Conservation (phyloP, 2,113 vertebrate species). For the Bujurquina vittata region DNA sequence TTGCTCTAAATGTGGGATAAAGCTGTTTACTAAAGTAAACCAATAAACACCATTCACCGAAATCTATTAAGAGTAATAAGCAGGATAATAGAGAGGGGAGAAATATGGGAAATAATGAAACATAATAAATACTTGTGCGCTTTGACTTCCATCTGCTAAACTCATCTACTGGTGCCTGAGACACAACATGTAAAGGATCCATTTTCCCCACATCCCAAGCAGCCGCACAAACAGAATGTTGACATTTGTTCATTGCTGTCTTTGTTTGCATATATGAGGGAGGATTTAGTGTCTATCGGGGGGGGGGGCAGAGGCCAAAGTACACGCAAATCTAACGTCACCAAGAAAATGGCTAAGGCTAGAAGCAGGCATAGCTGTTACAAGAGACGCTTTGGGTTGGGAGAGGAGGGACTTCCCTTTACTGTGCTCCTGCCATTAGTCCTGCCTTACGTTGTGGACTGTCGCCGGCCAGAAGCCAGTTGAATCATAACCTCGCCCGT, state of each 20-base stretch:
- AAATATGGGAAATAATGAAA: neutral
- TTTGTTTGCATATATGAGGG: neutral
- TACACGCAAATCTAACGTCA: neutral
- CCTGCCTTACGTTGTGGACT: neutral
- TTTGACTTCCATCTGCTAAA: slow-evolving; percentile 4
- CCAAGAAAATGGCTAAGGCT: neutral
- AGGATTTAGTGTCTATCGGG: neutral
- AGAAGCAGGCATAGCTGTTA: neutral
- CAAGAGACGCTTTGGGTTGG: neutral
- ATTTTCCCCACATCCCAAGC: neutral
- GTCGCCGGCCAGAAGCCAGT: neutral
- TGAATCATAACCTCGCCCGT: neutral
- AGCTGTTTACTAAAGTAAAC: neutral
- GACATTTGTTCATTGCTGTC: neutral
- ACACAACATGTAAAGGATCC: slow-evolving; percentile 5
- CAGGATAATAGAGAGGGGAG: neutral
- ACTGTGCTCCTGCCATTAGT: neutral
- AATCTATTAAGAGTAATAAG: neutral
- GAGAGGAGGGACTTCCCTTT: neutral
- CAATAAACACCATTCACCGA: neutral
- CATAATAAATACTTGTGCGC: neutral
- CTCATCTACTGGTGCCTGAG: neutral
- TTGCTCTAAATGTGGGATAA: neutral
- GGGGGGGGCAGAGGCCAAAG: neutral
- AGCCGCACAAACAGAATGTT: neutral